Conservation (phyloP, 1,140 invertebrate genomes). For the Zaprionus tsacasi region DNA sequence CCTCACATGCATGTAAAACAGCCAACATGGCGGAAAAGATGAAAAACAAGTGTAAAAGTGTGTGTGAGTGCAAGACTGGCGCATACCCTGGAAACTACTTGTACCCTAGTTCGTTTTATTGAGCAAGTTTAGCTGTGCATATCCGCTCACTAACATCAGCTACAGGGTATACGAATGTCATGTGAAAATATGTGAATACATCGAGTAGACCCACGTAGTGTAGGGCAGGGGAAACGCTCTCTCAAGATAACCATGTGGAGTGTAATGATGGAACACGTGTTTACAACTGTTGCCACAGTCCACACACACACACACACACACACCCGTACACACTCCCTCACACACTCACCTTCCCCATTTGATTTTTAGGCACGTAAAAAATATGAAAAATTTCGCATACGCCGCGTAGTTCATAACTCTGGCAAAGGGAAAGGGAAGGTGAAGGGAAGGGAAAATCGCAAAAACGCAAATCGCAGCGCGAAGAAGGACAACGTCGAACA, state of each 20-base stretch:
- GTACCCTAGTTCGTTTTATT: not conserved
- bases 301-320: conserved; percentile 7
- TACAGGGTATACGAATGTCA: conserved; percentile 2
- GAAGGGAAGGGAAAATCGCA: conserved; percentile 29
- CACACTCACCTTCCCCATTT: conserved; percentile 35
- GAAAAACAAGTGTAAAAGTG: not conserved
- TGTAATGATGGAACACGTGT: conserved; percentile 47
- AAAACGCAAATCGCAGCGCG: conserved; percentile 25
- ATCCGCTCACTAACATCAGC: not conserved
- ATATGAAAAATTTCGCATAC: conserved; percentile 75
- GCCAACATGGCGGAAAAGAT: conserved; percentile 25
- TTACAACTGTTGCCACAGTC: conserved; percentile 44
- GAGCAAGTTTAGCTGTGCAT: not conserved
- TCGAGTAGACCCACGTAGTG: not conserved
- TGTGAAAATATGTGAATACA: conserved; percentile 22
- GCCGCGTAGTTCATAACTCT: conserved; percentile 63
- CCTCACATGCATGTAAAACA: conserved; percentile 22
- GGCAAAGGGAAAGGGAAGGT: not conserved
- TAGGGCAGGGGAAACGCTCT: not conserved
- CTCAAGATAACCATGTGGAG: conserved; percentile 22
- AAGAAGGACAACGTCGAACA: conserved; percentile 22
- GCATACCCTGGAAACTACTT: not conserved
- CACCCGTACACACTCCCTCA: conserved; percentile 25
- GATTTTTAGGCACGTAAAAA: conserved; percentile 71
- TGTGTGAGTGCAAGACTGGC: not conserved